Evolutionary conservation across 2,888 invertebrate species (phyloP), one percentile per base, ranked within the genome.

Genomic region (Molorchus minor): DNA sequence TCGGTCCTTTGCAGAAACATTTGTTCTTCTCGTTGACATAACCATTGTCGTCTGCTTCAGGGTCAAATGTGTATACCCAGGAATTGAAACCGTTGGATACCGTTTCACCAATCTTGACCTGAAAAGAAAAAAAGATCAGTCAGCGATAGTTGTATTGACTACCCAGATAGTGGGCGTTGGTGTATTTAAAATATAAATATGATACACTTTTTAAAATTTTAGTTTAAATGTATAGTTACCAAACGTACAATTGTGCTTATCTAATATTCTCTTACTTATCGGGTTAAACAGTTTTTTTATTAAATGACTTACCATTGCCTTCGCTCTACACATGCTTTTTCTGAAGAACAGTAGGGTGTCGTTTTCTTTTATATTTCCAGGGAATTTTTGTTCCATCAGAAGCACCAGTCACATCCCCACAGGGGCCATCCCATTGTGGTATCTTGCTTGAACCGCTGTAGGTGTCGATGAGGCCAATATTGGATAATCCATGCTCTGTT

Each of bases 361-460:
- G 60, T 92, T 89, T 10, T 84, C 85, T 17, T 83, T 73, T 0
- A 93, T 84, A 47, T 86, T 86, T 10, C 93, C 89, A 15, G 84
- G 86, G 78, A 94, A 96, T 78, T 93, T n/a, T 94, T 12, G 92
- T 89, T 1, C 94, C 95, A 75, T 95, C 95, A 0, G 93, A 93
- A 0, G 93, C 87, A 17, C 87, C 85, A 59, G 87, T 85, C 4
- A 94, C 86, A 70, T 88, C 88, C 41, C 90, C 91, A 75, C 94
- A 95, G 56, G 88, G 88, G 0, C 86, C 87, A 8, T 80, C 75
- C 94, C 94, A 95, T 59, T 93, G 93, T 0, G 91, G 88, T 2
- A 94, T 82, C 71, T 87, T 84, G 0, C 85, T 84, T 0, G 87
- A 85, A 0, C 92, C 92, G 20, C 87, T 85, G 80, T 92, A 93